Percentiles rank a stretch among this genome's conserved stretches.
Evolutionary conservation across 2,888 invertebrate genomes (phyloP).

Genomic region (Arrhopalites spinosus): DNA sequence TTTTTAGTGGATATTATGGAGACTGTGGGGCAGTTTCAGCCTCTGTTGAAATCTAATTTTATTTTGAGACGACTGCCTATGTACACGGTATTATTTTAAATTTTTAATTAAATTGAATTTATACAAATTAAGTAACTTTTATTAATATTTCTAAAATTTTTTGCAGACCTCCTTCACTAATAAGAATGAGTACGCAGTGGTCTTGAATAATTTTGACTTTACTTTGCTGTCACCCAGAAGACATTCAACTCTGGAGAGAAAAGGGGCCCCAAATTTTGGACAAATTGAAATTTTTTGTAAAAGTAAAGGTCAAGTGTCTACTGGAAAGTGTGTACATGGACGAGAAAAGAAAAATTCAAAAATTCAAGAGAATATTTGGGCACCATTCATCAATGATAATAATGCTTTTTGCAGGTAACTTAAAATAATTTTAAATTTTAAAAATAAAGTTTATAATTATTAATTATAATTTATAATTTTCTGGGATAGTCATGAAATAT

Average conservation of each 20-base stretch:
- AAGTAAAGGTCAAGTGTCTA: neutral
- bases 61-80: conserved; percentile 50
- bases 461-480: neutral
- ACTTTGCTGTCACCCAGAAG: conserved; percentile 37
- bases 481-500: conserved; percentile 48
- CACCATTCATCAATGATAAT: conserved; percentile 39
- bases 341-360: neutral
- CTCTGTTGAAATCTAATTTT: conserved; percentile 45
- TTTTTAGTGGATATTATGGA: conserved; percentile 45
- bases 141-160: neutral
- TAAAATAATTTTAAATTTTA: neutral
- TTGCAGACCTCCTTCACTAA: conserved; percentile 48
- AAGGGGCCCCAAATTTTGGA: conserved; percentile 6
- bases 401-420: conserved; percentile 44
- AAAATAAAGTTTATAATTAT: no score
- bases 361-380: conserved; percentile 16
- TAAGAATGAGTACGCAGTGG: conserved; percentile 52
- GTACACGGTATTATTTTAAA: conserved; percentile 43
- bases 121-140: neutral
- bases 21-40: conserved; percentile 37
- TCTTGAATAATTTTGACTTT: conserved; percentile 49
- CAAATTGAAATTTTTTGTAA: conserved; percentile 30
- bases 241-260: conserved; percentile 24
- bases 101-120: conserved; percentile 11
- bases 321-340: conserved; percentile 8